Base-by-base conservation (phyloP, 2,113 vertebrate genomes). In the Lampris incognitus region DNA sequence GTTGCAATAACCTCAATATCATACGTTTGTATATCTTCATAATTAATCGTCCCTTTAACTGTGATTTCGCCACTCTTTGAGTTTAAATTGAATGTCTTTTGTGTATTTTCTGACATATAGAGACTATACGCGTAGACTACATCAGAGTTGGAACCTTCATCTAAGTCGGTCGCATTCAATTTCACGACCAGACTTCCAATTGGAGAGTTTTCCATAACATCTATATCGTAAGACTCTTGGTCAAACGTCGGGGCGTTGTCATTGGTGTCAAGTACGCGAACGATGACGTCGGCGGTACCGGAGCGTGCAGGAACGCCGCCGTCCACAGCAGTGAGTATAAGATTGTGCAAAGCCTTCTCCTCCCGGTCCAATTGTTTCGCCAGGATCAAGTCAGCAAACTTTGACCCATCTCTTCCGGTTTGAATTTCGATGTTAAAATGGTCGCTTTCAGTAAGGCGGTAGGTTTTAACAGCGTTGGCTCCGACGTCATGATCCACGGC, bases 121-220 rank as follows among this genome's bases (percentile, higher is more conserved):
- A 87, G 88, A 38, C 81, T 89, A 72, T 93, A 93, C 9, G 84
- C 84, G 46, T 93, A 95, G 2, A 65, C 79, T 44, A 94, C 56
- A 4, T 74, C 78, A 5, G 83, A 36, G 11, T 78, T 81, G 0
- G 70, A 46, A 0, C 74, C 78, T 3, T 78, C 74, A 8, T 85
- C 83, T 24, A 36, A 1, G 6, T 81, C 83, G 5, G 69, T 70
- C 10, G 78, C 83, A 5, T 81, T 81, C 36, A 85, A 4, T 10
- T 81, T 41, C 5, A 81, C 8, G 0, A 85, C 66, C 8, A 70
- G 60, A 5, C 48, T 74, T n/a, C 83, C 83, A 5, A 78, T 69
- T 36, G 70, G 61, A 9, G 78, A 24, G 42, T 81, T 78, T 57
- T 85, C 83, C 40, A 72, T 62, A 38, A 85, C 10, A 61, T 74